These are phyloP conservation scores for Patagioenas fasciata DNA, from an alignment of 2,113 vertebrate genomes.

Conservation along the genomic window DNA sequence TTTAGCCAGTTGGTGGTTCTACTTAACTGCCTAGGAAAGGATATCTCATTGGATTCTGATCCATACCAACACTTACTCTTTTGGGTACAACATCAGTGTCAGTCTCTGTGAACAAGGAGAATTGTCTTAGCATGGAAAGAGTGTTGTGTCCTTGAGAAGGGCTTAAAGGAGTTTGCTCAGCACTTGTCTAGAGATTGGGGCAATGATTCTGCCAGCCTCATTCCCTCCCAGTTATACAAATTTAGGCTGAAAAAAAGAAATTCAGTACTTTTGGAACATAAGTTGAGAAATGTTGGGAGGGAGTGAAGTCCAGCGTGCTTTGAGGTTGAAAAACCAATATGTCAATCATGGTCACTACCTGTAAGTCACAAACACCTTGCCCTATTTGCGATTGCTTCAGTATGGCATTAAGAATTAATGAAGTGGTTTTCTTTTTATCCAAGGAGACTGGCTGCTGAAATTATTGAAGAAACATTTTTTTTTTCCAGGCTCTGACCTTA, in stretches of 20 bases:
- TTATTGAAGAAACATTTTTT: neutral
- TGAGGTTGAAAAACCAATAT: neutral
- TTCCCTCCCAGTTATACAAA: neutral
- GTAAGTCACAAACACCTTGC: neutral
- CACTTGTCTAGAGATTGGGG: neutral
- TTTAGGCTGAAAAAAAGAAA: neutral
- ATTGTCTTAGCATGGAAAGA: neutral
- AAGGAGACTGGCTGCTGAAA: neutral
- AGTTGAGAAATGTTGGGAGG: neutral
- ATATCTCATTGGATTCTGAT: neutral
- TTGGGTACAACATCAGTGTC: neutral
- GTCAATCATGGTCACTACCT: neutral
- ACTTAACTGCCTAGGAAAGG: neutral
- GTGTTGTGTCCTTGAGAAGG: neutral
- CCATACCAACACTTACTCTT: neutral
- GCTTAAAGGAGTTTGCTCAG: neutral
- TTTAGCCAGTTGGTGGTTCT: neutral
- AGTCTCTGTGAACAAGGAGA: neutral
- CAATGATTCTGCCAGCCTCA: neutral
- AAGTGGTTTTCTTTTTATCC: neutral
- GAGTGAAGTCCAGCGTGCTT: neutral
- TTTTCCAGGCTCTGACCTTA: constrained; percentile 81
- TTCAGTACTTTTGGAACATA: neutral
- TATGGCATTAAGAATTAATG: neutral
- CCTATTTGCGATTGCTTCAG: neutral